Conservation (phyloP, 2,113 vertebrate genomes). For the Bubo blakistoni region DNA sequence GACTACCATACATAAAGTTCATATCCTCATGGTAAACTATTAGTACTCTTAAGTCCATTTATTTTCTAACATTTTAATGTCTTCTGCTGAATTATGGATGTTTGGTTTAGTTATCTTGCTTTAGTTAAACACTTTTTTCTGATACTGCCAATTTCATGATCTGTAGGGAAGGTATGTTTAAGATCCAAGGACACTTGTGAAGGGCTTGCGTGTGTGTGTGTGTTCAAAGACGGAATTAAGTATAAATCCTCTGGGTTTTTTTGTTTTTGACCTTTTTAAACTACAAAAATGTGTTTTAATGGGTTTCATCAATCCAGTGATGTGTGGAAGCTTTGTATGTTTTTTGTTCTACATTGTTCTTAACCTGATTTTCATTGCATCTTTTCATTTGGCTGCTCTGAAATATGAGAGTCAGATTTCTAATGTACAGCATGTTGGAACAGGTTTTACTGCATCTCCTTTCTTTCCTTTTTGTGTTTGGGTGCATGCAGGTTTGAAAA, state of each 20-base stretch:
- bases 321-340: not conserved
- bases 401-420: not conserved
- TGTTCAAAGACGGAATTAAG: not conserved
- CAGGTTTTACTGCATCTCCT: conserved; percentile 29
- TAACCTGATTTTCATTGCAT: not conserved
- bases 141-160: not conserved
- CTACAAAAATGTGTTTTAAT: not conserved
- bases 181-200: not conserved
- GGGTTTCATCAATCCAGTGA: not conserved
- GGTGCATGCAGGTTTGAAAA: not conserved
- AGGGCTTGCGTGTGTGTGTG: not conserved
- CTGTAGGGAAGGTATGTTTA: not conserved
- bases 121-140: not conserved
- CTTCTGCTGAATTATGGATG: not conserved
- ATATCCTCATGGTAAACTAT: not conserved
- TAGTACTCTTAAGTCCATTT: not conserved
- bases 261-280: not conserved
- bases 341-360: not conserved
- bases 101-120: not conserved
- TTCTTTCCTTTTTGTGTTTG: not conserved
- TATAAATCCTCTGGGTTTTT: not conserved
- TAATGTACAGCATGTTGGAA: not conserved
- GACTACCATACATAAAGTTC: not conserved
- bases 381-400: not conserved
- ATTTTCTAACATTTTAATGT: not conserved